Conservation (phyloP, 2,888 invertebrate species). For the Drosophila maculinotata region DNA sequence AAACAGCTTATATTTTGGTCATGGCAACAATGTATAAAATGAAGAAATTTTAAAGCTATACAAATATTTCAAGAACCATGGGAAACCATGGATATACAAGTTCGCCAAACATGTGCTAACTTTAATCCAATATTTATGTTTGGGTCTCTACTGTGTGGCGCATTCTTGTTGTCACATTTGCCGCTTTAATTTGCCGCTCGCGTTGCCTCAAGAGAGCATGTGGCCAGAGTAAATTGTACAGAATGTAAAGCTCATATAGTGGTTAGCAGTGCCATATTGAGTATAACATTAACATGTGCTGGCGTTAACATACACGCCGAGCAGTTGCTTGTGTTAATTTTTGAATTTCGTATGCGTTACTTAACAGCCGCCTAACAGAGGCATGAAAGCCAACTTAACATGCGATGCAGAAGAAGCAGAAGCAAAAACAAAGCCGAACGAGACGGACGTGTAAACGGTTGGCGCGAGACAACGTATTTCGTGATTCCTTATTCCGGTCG, state of each 20-base stretch:
- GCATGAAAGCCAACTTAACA: slow-evolving; percentile 35
- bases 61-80: too few species aligned
- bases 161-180: slow-evolving; percentile 22
- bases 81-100: too few species aligned
- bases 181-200: slow-evolving; percentile 2
- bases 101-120: neutral
- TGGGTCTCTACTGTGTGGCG: slow-evolving; percentile 4
- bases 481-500: slow-evolving; percentile 49
- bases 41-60: too few species aligned
- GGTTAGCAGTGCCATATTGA: slow-evolving; percentile 40
- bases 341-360: slow-evolving; percentile 7
- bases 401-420: slow-evolving; percentile 43
- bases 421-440: slow-evolving; percentile 56
- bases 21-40: neutral
- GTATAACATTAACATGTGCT: slow-evolving; percentile 38
- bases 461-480: slow-evolving; percentile 34
- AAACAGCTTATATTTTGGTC: neutral
- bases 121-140: neutral
- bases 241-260: slow-evolving; percentile 17
- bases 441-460: slow-evolving; percentile 52
- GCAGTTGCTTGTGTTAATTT: slow-evolving; percentile 13
- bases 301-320: slow-evolving; percentile 8
- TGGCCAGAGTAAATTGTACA: slow-evolving; percentile 28
- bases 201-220: slow-evolving; percentile 13
- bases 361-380: slow-evolving; percentile 33